Conservation (phyloP, 2,888 invertebrate genomes). For the Odontocerum albicorne region DNA sequence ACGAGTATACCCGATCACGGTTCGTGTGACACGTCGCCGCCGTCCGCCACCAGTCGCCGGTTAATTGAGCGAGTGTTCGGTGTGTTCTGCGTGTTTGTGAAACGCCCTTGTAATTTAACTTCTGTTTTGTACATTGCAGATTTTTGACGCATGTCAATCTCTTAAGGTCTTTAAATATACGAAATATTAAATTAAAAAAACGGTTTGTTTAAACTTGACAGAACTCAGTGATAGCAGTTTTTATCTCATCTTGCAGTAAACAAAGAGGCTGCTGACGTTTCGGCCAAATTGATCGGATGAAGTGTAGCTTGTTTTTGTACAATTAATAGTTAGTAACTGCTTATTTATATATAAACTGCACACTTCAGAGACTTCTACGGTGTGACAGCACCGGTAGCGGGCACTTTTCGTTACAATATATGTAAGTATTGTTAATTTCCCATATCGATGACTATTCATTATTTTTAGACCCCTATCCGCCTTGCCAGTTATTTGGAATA, state of each 20-base stretch:
- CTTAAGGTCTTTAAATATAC: not conserved
- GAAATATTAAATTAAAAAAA: too few relatives aligned
- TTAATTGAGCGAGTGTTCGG: slow-evolving; percentile 8
- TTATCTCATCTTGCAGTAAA: slow-evolving; percentile 8
- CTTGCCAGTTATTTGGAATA: not conserved
- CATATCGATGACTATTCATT: slow-evolving; percentile 5
- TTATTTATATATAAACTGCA: not conserved
- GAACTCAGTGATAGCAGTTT: not conserved
- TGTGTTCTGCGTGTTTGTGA: not conserved
- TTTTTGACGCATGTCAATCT: slow-evolving; percentile 20
- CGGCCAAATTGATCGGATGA: slow-evolving; percentile 18
- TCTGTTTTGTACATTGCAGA: slow-evolving; percentile 18
- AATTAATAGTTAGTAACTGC: slow-evolving; percentile 9
- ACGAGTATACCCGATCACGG: slow-evolving; percentile 14
- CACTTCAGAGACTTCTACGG: not conserved
- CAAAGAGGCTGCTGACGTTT: slow-evolving; percentile 22
- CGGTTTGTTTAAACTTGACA: too few relatives aligned
- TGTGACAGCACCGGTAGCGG: slow-evolving; percentile 20
- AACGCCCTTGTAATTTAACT: slow-evolving; percentile 22
- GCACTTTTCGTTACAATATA: slow-evolving; percentile 1
- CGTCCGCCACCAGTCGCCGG: slow-evolving; percentile 19
- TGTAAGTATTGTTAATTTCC: not conserved
- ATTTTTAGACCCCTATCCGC: slow-evolving; percentile 3
- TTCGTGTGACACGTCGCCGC: slow-evolving; percentile 25
- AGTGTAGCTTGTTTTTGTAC: slow-evolving; percentile 17